phyloP scores from a whole-genome alignment of 1,140 invertebrate species.

The Drosophila nikananu region DNA sequence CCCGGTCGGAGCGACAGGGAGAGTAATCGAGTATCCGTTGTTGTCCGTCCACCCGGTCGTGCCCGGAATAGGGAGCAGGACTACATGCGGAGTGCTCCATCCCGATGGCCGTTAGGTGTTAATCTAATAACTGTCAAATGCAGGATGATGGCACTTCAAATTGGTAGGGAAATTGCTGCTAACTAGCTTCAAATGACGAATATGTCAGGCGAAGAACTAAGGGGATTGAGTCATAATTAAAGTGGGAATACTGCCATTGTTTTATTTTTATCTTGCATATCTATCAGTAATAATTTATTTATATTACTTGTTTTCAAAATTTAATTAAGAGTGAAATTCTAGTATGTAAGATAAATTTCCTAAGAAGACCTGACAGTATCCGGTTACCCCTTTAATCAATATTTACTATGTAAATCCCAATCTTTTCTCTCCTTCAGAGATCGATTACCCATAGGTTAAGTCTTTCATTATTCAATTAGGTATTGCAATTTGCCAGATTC shows the following conservation, averaged over 20 bases:
- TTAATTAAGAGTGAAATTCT: no score
- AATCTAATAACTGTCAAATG: slow-evolving; percentile 83
- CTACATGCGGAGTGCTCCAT: slow-evolving; percentile 1
- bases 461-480: background rate
- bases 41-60: slow-evolving; percentile 26
- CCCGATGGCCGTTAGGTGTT: slow-evolving; percentile 64
- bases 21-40: slow-evolving; percentile 69
- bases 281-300: no score
- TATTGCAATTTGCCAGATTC: background rate
- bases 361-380: no score
- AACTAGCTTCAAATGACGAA: slow-evolving; percentile 34
- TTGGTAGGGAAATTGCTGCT: slow-evolving; percentile 44
- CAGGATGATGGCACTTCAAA: slow-evolving; percentile 65
- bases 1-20: slow-evolving; percentile 33
- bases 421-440: background rate
- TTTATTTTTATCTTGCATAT: background rate
- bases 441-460: background rate
- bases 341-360: no score
- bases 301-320: no score
- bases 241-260: background rate
- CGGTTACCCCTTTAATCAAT: background rate
- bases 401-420: background rate
- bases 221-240: background rate
- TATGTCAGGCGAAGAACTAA: slow-evolving; percentile 4
- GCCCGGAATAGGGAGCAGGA: slow-evolving; percentile 28